Base-by-base conservation (phyloP, 2,888 invertebrate genomes). In the Chelonus formosanus region DNA sequence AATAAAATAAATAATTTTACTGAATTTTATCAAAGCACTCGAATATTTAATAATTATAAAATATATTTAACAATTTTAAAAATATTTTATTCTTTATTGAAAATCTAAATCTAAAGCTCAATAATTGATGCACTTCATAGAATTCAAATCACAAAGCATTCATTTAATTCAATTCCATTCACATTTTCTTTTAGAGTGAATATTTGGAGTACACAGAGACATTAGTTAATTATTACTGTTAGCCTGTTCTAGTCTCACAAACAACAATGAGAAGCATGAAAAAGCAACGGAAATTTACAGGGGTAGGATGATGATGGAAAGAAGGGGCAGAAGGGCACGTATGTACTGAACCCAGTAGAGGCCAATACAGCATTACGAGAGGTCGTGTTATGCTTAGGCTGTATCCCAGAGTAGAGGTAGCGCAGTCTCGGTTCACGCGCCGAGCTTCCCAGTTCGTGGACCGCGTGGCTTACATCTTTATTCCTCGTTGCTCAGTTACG, bases 341-440 rank as follows among this genome's bases (percentile, higher is more conserved):
- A 20, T 55, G 57, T 10, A 50, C 69, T 53, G 74, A 68, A 63
- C 48, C 65, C 53, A 69, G 70, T 67, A 67, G 75, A 69, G 65
- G 67, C 50, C 32, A 52, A 20, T 20, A 20, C 20, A 20, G 32
- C 52, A 65, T 48, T 67, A 63, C 70, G 74, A 70, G 68, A 71
- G 71, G 71, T 70, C 70, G 78, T 73, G 74, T 75, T 75, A 77
- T 77, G 75, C 20, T 20, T 20, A 75, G 73, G 72, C 73, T 20
- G 20, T 73, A 74, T 70, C 47, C 63, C 60, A 55, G 67, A 68
- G 65, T 54, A 55, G 67, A 68, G 65, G 58, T 73, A 75, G 79
- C 78, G 79, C 79, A 79, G 79, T 79, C 79, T 79, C 78, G 74
- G 75, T 75, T 75, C 72, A 74, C 76, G 76, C 76, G 79, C 77